phyloP scores from a whole-genome alignment of 2,113 vertebrate species.

The Xenopus tropicalis region DNA sequence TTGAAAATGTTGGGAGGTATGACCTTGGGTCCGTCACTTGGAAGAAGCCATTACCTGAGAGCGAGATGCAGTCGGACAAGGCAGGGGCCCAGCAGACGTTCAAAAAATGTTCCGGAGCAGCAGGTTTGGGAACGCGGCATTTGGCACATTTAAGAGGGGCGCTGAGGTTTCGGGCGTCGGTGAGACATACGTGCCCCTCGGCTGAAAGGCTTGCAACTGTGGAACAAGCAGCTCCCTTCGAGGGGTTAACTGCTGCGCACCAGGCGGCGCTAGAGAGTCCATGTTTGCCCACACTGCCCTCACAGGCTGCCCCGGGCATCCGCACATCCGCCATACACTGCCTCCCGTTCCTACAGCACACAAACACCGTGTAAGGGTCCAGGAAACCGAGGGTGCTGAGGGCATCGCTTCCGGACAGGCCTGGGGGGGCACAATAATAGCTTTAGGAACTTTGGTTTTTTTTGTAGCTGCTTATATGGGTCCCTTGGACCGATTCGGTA shows the following conservation, averaged over 20 bases:
- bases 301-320: slow-evolving; percentile 38
- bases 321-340: slow-evolving; percentile 71
- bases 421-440: slow-evolving; percentile 29
- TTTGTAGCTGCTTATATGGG: too few species aligned
- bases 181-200: slow-evolving; percentile 58
- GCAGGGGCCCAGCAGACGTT: slow-evolving; percentile 74
- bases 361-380: slow-evolving; percentile 57
- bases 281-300: fast-evolving
- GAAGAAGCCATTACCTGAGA: slow-evolving; percentile 69
- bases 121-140: slow-evolving; percentile 49
- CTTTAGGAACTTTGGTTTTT: too few species aligned
- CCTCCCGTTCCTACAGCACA: slow-evolving; percentile 64
- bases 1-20: too few species aligned
- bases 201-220: slow-evolving; percentile 66
- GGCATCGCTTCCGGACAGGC: slow-evolving; percentile 45
- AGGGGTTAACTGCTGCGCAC: slow-evolving; percentile 54
- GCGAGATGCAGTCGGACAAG: slow-evolving; percentile 63
- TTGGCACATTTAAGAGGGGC: slow-evolving; percentile 53
- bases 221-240: neutral
- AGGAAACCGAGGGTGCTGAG: slow-evolving; percentile 70
- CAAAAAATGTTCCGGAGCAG: slow-evolving; percentile 54
- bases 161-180: slow-evolving; percentile 63
- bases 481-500: too few species aligned
- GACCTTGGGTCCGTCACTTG: too few species aligned
- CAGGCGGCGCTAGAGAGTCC: slow-evolving; percentile 45